Percentiles rank a stretch among this genome's conserved stretches.
phyloP scores from a whole-genome alignment of 2,888 invertebrate species.

The Lithophane socia region DNA sequence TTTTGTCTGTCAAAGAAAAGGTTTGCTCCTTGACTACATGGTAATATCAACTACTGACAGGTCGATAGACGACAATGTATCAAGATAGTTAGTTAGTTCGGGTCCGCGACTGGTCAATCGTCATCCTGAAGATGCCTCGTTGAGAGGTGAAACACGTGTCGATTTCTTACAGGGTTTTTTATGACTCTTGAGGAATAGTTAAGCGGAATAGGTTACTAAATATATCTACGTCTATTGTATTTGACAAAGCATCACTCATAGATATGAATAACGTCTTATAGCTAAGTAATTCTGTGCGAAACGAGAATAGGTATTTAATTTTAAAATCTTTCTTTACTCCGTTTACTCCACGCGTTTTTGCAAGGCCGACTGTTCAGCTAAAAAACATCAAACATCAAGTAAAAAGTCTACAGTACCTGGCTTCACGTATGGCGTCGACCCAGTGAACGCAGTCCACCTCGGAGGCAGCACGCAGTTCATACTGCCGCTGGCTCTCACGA shows the following conservation, averaged over 20 bases:
- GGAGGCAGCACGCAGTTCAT: conserved; percentile 95
- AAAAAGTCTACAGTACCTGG: conserved; percentile 91
- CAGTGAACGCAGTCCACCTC: conserved; percentile 97
- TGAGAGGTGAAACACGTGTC: too few species aligned
- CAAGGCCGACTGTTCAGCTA: neutral
- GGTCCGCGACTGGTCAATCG: too few species aligned
- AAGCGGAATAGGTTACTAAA: too few species aligned
- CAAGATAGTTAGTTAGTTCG: too few species aligned
- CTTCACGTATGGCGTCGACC: conserved; percentile 96
- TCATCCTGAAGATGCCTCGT: too few species aligned
- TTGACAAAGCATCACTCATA: too few species aligned
- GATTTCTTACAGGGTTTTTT: too few species aligned
- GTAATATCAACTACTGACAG: neutral
- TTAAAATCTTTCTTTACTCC: neutral
- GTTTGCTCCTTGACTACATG: neutral
- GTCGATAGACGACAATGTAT: neutral
- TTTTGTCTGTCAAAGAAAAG: neutral
- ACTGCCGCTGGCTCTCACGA: conserved; percentile 96
- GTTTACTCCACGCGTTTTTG: too few species aligned
- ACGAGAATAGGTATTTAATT: neutral
- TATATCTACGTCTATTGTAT: too few species aligned
- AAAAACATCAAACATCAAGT: neutral
- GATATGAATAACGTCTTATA: too few species aligned
- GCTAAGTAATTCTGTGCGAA: too few species aligned
- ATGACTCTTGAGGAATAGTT: too few species aligned